Conservation (phyloP, 2,888 invertebrate genomes). For the Thymelicus sylvestris region DNA sequence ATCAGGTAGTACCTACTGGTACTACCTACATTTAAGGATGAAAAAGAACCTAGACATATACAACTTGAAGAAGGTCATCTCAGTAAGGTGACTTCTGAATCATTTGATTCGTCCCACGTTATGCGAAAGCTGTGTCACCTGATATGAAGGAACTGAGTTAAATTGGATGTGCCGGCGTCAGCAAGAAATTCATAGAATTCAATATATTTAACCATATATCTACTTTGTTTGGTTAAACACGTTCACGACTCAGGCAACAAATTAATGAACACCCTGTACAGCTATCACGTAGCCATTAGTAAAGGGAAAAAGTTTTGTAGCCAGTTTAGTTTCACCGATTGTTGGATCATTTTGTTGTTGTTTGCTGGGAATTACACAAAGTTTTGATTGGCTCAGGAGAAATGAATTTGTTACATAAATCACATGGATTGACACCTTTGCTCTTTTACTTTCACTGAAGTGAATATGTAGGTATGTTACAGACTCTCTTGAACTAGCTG, state of each 20-base stretch:
- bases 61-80: no score
- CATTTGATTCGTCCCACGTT: no score
- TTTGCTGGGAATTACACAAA: conserved; percentile 10
- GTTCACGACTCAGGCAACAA: conserved; percentile 25
- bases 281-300: conserved; percentile 35
- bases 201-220: neutral
- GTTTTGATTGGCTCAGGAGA: conserved; percentile 14
- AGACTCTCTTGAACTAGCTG: no score
- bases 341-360: conserved; percentile 24
- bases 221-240: conserved; percentile 10
- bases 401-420: conserved; percentile 3
- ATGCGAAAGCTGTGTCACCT: no score
- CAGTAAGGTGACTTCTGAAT: no score
- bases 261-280: conserved; percentile 34
- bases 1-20: no score
- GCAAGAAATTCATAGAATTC: neutral
- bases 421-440: neutral
- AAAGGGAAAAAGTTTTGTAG: conserved; percentile 26
- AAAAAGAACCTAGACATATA: no score
- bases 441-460: neutral
- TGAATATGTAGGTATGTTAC: no score
- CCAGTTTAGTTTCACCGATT: conserved; percentile 16
- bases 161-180: no score
- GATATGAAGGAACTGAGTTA: no score
- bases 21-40: no score